Percentiles rank a stretch among this genome's conserved stretches.
These are phyloP conservation scores for Galerucella pusilla DNA, from an alignment of 2,888 invertebrate species.

Conservation along the genomic window DNA sequence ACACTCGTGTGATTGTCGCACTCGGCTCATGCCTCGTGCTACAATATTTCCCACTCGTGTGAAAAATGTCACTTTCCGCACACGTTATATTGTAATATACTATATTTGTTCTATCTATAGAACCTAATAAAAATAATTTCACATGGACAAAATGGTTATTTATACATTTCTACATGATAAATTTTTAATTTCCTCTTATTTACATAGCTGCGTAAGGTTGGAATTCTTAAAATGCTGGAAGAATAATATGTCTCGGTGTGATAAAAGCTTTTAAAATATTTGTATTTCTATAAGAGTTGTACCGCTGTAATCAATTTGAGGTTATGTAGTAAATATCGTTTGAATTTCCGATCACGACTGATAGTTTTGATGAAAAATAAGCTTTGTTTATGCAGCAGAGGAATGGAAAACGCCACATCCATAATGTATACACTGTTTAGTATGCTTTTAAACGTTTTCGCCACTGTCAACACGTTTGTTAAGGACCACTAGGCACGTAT, in stretches of 20 bases:
- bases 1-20: no score
- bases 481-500: conserved; percentile 33
- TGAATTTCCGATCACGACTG: conserved; percentile 23
- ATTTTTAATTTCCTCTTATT: background rate
- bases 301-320: conserved; percentile 22
- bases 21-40: no score
- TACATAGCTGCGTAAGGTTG: background rate
- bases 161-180: no score
- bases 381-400: conserved; percentile 25
- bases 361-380: conserved; percentile 29
- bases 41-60: no score
- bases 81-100: no score
- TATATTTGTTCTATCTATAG: no score
- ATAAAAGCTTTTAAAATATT: background rate
- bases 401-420: conserved; percentile 33
- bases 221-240: background rate
- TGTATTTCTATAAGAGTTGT: conserved; percentile 3
- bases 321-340: conserved; percentile 21
- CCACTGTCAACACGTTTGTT: conserved; percentile 40
- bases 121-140: no score
- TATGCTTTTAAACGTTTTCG: conserved; percentile 33
- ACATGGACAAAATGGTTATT: no score
- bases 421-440: conserved; percentile 39
- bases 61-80: no score
- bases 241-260: background rate